Conservation (phyloP, 2,888 invertebrate species). For the Belgica antarctica region DNA sequence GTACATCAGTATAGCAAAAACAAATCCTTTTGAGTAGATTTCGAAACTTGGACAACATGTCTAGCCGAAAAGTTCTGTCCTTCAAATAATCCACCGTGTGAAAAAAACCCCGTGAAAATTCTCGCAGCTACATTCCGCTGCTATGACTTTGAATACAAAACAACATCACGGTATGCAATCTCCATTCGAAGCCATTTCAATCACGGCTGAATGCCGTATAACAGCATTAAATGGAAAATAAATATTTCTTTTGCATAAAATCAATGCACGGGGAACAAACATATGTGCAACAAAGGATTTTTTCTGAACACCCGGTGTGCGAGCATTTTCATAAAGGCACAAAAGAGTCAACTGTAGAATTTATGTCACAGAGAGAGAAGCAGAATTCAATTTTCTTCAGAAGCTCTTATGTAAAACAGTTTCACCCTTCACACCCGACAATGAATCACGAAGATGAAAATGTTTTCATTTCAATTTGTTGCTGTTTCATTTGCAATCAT, state of each 20-base stretch:
- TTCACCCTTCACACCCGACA: neutral
- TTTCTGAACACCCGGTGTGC: neutral
- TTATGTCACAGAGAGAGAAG: neutral
- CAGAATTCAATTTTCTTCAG: conserved; percentile 13
- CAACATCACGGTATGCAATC: neutral
- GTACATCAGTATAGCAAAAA: no score
- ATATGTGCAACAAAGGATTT: neutral
- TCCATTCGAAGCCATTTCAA: neutral
- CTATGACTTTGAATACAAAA: neutral
- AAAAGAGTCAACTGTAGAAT: neutral
- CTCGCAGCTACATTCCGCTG: no score
- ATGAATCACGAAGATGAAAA: neutral
- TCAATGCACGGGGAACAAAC: neutral
- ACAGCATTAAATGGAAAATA: neutral
- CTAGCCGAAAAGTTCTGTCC: no score
- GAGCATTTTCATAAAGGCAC: neutral
- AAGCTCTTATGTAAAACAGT: neutral
- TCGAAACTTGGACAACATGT: no score
- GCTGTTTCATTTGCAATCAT: conserved; percentile 28
- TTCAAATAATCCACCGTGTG: no score
- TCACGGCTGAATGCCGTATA: neutral
- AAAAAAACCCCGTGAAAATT: no score
- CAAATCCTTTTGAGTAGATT: no score
- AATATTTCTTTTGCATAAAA: conserved; percentile 15
- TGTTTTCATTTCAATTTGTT: conserved; percentile 18